Evolutionary conservation across 2,113 vertebrate species (phyloP).

Genomic region (Elephantulus edwardii): DNA sequence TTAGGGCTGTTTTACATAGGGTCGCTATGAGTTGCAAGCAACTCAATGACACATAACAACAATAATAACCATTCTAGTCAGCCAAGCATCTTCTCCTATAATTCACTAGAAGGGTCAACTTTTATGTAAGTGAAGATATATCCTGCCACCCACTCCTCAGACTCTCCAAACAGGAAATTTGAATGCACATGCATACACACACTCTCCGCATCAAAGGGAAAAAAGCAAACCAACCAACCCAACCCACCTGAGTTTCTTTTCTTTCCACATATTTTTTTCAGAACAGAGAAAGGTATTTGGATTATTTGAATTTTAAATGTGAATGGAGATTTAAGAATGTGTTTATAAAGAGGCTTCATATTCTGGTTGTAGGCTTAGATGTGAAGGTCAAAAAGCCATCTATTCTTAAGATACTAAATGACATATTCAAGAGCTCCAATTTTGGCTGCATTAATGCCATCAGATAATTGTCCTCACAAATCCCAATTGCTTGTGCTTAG

Average conservation of each 20-base stretch:
- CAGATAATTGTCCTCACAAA: conserved; percentile 15
- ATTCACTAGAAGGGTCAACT: neutral
- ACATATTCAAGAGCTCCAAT: conserved; percentile 15
- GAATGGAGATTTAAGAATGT: conserved; percentile 18
- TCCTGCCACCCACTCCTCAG: neutral
- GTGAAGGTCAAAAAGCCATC: neutral
- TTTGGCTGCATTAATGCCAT: neutral
- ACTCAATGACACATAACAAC: too few species aligned
- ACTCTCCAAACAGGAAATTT: neutral
- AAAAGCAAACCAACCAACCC: neutral
- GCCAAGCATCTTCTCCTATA: neutral
- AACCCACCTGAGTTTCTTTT: conserved; percentile 1
- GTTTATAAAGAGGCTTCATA: neutral
- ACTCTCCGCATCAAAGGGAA: too few species aligned
- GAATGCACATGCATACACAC: too few species aligned
- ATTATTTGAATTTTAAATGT: neutral
- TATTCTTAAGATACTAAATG: neutral
- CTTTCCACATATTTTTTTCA: neutral
- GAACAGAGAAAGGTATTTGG: neutral
- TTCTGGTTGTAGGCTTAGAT: conserved; percentile 21
- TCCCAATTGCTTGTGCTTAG: neutral
- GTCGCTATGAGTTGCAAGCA: too few species aligned
- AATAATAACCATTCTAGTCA: neutral
- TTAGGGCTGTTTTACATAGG: too few species aligned
- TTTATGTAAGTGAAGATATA: neutral